phyloP scores from a whole-genome alignment of 92 coral and sea anemone species.

The Palythoa grandiflora region DNA sequence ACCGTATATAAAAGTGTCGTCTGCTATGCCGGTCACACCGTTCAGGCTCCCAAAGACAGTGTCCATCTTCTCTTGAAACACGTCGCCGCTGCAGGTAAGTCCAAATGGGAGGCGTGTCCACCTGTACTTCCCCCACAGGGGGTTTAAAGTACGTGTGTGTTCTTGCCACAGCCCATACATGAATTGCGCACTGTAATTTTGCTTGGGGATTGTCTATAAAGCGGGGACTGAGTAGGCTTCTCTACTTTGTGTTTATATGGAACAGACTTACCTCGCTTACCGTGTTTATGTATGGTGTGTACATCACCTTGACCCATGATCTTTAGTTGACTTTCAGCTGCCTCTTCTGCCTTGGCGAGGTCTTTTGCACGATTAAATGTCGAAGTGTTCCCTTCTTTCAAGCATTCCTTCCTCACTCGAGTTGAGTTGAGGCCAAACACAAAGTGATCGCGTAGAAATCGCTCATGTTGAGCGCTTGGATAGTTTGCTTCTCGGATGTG shows the following conservation, averaged over 20 bases:
- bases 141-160: conserved; percentile 42
- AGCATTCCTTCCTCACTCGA: conserved; percentile 60
- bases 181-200: background rate
- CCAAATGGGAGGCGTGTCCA: conserved; percentile 68
- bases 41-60: too few relatives aligned
- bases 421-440: conserved; percentile 62
- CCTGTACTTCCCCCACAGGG: conserved; percentile 49
- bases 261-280: conserved; percentile 29
- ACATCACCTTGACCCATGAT: conserved; percentile 8
- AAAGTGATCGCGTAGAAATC: conserved; percentile 33
- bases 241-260: conserved; percentile 12
- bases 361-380: conserved; percentile 43
- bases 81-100: conserved; percentile 60
- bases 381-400: conserved; percentile 48
- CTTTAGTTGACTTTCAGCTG: conserved; percentile 56
- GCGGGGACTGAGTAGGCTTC: background rate
- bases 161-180: conserved; percentile 55
- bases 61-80: conserved; percentile 55
- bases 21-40: conserved; percentile 60
- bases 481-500: conserved; percentile 16
- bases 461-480: conserved; percentile 27
- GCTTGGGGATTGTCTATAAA: background rate
- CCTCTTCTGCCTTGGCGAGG: conserved; percentile 50
- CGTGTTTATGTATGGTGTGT: conserved; percentile 29
- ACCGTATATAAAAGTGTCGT: conserved; percentile 65